Evolutionary conservation across 2,113 vertebrate genomes (phyloP), one percentile per base, ranked within the genome.

Genomic region (Catagonus wagneri): DNA sequence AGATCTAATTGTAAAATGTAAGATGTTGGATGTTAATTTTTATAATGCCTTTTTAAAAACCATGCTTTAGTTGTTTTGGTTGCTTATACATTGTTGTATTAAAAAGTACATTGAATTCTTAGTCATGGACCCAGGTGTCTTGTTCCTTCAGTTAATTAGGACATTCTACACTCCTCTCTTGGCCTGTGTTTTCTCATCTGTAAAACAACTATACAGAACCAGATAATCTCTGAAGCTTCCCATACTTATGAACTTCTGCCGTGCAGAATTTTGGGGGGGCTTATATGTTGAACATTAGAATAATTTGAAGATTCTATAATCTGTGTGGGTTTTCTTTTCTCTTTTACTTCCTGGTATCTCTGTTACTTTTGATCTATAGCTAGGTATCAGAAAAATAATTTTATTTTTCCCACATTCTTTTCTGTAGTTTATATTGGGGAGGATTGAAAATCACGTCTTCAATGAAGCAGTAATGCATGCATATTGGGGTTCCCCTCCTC

Each of bases 1-100:
- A 65, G 29, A 52, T 83, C 69, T 83, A 32, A 81, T 94, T 94
- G 80, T 63, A 85, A 96, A 93, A 75, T 58, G 20, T 78, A n/a
- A 91, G 54, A 36, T 94, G 32, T 58, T 95, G 89, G 36, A 22
- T 92, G 4, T 84, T 90, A 74, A 85, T 78, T 80, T 89, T 90
- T 88, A 12, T 74, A n/a, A 65, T 86, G 68, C 76, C 52, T 52
- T 69, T 96, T 74, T 39, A 3, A 66, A 90, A 93, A 58, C 3
- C 27, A 76, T 54, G 3, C 13, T 88, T 71, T 74, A 27, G 34
- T 92, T 88, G 66, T 61, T 93, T 89, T 95, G 54, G 16, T 89
- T 78, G 19, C 29, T 66, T 83, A 20, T 44, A 39, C 7, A 15
- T 34, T 56, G 2, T 29, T 87, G 0, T 58, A 20, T 71, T 83